Percentiles rank a stretch among this genome's conserved stretches.
phyloP scores from a whole-genome alignment of 1,140 invertebrate genomes.

The Drosophila asahinai region DNA sequence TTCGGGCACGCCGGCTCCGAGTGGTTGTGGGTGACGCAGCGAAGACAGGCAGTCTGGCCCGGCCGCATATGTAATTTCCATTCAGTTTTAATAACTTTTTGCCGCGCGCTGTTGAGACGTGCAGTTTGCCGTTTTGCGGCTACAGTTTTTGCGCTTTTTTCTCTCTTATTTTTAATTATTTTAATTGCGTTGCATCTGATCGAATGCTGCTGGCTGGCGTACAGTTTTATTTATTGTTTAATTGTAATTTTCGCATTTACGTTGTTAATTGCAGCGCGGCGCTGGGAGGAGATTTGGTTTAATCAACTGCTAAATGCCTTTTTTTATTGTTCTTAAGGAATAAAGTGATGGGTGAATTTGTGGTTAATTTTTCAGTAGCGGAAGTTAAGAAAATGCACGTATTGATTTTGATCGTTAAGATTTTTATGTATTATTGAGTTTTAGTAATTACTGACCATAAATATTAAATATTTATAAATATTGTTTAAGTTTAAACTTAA shows the following conservation, averaged over 20 bases:
- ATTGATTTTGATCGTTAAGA: neutral
- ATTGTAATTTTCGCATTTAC: constrained; percentile 52
- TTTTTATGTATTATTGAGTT: neutral
- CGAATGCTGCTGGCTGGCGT: constrained; percentile 39
- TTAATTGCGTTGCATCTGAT: constrained; percentile 55
- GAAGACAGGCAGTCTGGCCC: constrained; percentile 46
- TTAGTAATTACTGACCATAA: neutral
- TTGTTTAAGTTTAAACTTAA: too few relatives aligned
- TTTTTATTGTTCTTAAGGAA: neutral
- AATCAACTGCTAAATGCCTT: constrained; percentile 40
- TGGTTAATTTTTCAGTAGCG: neutral
- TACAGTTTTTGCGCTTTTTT: constrained; percentile 7
- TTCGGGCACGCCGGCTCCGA: constrained; percentile 42
- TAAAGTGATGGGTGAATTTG: constrained; percentile 1
- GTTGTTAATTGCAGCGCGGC: constrained; percentile 37
- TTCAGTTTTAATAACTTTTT: constrained; percentile 53
- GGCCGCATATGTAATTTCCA: constrained; percentile 37
- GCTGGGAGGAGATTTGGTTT: constrained; percentile 24
- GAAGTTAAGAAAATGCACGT: neutral
- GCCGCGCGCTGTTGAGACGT: constrained; percentile 30
- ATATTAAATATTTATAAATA: neutral
- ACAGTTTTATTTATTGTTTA: constrained; percentile 53
- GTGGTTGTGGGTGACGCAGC: constrained; percentile 44
- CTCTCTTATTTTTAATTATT: constrained; percentile 38
- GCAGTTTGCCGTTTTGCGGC: constrained; percentile 45